Base-by-base conservation (phyloP, 1,140 invertebrate genomes). In the Megalonaias nervosa region DNA sequence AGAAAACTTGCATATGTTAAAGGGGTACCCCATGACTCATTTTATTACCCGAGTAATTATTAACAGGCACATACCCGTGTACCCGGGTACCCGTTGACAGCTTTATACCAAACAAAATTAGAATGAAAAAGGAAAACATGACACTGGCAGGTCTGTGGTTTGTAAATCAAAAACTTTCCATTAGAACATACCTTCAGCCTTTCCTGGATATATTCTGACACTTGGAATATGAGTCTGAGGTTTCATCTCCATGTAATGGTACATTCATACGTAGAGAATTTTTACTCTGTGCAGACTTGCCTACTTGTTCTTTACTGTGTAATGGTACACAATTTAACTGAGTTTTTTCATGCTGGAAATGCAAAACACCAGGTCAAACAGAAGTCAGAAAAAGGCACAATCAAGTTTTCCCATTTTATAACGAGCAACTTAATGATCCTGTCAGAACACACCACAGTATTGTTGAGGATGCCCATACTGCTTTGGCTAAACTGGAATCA, bases 91-190 rank as follows among this genome's bases (percentile, higher is more conserved):
- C 4, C 4, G 26, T 31, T 31, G 26, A 31, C 26, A 31, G 26
- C 26, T 31, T 31, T 31, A 31, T 82, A 14, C 74, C 74, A 0
- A 74, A 61, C 57, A 71, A 76, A 48, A 12, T 74, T 13, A 55
- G 71, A 26, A 77, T 71, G 60, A 64, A 57, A 59, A 74, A 59
- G 67, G 67, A 74, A 62, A 74, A 77, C 62, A 77, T 77, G 75
- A 66, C 71, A 6, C 23, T 81, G 5, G 62, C 71, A 23, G 67
- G 67, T 12, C 21, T 81, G 11, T 74, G 75, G 75, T 74, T 81
- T 77, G 79, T 71, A 67, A 73, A 31, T 26, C 13, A 76, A 59
- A 80, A 65, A 67, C 79, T 58, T 31, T 31, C 65, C 65, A 72
- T 78, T 56, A 60, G 71, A 5, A 75, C 65, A 56, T 72, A 71